Base-by-base conservation (phyloP, 2,888 invertebrate species). In the Calameuta filiformis region DNA sequence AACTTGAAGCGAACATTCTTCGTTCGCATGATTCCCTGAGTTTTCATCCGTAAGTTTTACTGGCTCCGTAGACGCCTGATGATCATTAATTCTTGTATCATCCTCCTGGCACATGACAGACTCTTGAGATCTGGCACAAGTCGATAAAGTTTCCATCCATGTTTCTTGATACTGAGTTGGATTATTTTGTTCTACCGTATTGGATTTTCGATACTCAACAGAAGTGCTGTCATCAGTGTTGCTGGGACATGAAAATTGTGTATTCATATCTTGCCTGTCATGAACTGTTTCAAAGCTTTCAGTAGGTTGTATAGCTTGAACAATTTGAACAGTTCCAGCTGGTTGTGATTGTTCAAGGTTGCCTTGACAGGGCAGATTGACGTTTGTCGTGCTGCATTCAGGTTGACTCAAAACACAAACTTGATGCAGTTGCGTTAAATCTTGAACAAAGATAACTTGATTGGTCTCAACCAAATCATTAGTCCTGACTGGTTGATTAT, bases 391-490 rank as follows among this genome's bases (percentile, higher is more conserved):
- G 23, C 0, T 56, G 9, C 40, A 15, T 4, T 56, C 40, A 1
- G 40, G 23, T 56, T 56, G 40, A 15, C 23, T 23, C 40, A 56
- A 56, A 56, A 56, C 40, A 56, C 40, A 79, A 71, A 81, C 76
- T 71, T 76, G 78, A n/a, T 84, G 77, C 1, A 80, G 35, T 37
- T 79, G 79, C 1, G 79, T 30, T 1, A 83, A 73, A 73, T 81
- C 82, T 34, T 83, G 82, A 40, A 82, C 31, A 30, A 82, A 80
- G 30, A 83, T 82, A 15, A 82, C 79, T 30, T 79, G 81, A n/a
- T 76, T 73, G 0, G 80, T 23, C 2, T 56, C 40, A 56, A 56
- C 9, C 23, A 56, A 56, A 56, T 56, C 23, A 15, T 23, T 56
- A 56, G 40, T 56, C 23, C 6, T 6, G 40, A 56, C 40, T 9